phyloP scores from a whole-genome alignment of 2,888 invertebrate species.

The Eristalis arbustorum region DNA sequence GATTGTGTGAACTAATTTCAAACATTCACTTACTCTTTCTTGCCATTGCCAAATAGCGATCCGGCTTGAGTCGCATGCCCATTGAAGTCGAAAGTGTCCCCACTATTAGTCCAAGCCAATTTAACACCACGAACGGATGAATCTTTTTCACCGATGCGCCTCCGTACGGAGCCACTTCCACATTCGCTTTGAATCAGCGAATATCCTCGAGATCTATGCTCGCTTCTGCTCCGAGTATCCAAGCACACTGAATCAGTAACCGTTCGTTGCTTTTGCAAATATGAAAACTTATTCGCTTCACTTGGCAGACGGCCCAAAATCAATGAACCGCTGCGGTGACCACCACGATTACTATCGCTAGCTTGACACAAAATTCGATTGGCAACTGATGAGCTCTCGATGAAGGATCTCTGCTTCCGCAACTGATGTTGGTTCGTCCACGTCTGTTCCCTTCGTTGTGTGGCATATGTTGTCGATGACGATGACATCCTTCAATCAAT shows the following conservation, averaged over 20 bases:
- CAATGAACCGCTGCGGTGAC: slow-evolving; percentile 52
- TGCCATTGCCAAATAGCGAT: slow-evolving; percentile 19
- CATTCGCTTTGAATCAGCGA: not conserved
- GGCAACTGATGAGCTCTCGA: slow-evolving; percentile 23
- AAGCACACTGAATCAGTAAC: slow-evolving; percentile 57
- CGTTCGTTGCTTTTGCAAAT: slow-evolving; percentile 58
- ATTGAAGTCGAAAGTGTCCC: not conserved
- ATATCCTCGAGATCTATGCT: slow-evolving; percentile 50
- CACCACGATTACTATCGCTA: slow-evolving; percentile 5
- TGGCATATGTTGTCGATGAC: slow-evolving; percentile 27
- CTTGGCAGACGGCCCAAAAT: slow-evolving; percentile 44
- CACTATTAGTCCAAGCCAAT: slow-evolving; percentile 41
- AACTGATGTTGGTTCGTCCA: slow-evolving; percentile 63
- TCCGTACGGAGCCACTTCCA: not conserved
- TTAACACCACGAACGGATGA: slow-evolving; percentile 17
- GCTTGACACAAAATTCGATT: slow-evolving; percentile 40
- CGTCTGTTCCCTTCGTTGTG: slow-evolving; percentile 59
- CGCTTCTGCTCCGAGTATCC: slow-evolving; percentile 50
- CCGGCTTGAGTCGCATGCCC: slow-evolving; percentile 8
- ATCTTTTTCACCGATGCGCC: slow-evolving; percentile 17
- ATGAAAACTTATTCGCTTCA: slow-evolving; percentile 53
- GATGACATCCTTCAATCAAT: slow-evolving; percentile 51
- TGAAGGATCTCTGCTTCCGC: slow-evolving; percentile 62
- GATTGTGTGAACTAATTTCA: not conserved
- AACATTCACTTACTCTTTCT: slow-evolving; percentile 45